Conservation (phyloP, 2,888 invertebrate genomes). For the Trichopria drosophilae region DNA sequence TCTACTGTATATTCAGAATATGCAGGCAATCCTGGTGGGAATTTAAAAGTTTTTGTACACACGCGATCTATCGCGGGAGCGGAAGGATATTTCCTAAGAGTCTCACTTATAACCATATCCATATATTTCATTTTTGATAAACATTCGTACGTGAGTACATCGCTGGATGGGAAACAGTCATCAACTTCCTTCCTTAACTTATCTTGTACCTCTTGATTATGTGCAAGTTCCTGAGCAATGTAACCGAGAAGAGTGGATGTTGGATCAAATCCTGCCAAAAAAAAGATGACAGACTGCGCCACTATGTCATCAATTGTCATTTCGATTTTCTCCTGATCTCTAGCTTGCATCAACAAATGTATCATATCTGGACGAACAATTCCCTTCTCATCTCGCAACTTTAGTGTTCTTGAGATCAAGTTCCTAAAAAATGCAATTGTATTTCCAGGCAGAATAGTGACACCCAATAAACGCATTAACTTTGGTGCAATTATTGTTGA, state of each 20-base stretch:
- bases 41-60: conserved; percentile 42
- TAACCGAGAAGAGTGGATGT: conserved; percentile 44
- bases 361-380: conserved; percentile 65
- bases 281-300: conserved; percentile 58
- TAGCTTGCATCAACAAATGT: conserved; percentile 61
- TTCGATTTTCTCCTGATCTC: conserved; percentile 32
- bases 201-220: conserved; percentile 58
- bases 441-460: conserved; percentile 23
- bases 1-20: conserved; percentile 43
- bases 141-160: conserved; percentile 55
- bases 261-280: conserved; percentile 50
- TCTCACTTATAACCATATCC: conserved; percentile 60
- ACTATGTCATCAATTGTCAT: conserved; percentile 54
- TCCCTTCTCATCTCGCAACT: conserved; percentile 57
- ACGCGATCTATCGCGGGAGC: conserved; percentile 44
- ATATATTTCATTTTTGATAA: conserved; percentile 61
- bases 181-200: conserved; percentile 53
- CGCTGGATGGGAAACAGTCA: conserved; percentile 39
- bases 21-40: conserved; percentile 45
- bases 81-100: conserved; percentile 46
- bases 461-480: conserved; percentile 27
- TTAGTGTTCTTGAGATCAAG: conserved; percentile 55
- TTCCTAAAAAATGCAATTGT: conserved; percentile 34
- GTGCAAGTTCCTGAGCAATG: conserved; percentile 41
- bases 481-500: conserved; percentile 21